Evolutionary conservation across 2,113 vertebrate genomes (phyloP).

Genomic region (Pseudorhombus dupliciocellatus): DNA sequence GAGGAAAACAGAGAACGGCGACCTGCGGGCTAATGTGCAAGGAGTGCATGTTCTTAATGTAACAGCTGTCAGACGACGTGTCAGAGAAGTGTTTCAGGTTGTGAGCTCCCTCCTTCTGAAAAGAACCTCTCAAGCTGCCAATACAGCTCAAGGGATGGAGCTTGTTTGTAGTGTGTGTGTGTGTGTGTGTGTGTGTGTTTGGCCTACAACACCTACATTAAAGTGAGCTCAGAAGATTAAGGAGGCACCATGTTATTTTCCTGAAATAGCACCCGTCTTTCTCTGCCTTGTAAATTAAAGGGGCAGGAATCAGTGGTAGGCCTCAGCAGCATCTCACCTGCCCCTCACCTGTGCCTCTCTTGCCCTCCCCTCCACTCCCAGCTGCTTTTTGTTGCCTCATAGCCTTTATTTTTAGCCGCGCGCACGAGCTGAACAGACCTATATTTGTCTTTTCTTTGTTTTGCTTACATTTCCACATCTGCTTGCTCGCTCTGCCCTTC

Average conservation of each 20-base stretch:
- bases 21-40: neutral
- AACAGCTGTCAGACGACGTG: conserved; percentile 12
- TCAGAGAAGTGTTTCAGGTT: conserved; percentile 9
- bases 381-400: conserved; percentile 29
- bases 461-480: conserved; percentile 50
- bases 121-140: conserved; percentile 24
- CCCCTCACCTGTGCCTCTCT: conserved; percentile 48
- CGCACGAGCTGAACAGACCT: conserved; percentile 16
- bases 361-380: conserved; percentile 13
- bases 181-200: neutral
- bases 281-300: conserved; percentile 61
- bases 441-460: conserved; percentile 48
- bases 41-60: conserved; percentile 10
- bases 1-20: conserved; percentile 10
- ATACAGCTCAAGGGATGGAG: conserved; percentile 6
- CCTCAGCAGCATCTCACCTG: conserved; percentile 57
- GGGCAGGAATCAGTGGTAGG: conserved; percentile 45
- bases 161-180: conserved; percentile 12
- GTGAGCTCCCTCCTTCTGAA: conserved; percentile 14
- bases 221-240: conserved; percentile 51
- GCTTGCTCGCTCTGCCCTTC: conserved; percentile 12
- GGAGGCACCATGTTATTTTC: conserved; percentile 61
- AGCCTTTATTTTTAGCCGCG: conserved; percentile 37
- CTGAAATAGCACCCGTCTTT: conserved; percentile 56
- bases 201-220: conserved; percentile 25